Conservation (phyloP, 2,113 vertebrate species). For the Carettochelys insculpta region DNA sequence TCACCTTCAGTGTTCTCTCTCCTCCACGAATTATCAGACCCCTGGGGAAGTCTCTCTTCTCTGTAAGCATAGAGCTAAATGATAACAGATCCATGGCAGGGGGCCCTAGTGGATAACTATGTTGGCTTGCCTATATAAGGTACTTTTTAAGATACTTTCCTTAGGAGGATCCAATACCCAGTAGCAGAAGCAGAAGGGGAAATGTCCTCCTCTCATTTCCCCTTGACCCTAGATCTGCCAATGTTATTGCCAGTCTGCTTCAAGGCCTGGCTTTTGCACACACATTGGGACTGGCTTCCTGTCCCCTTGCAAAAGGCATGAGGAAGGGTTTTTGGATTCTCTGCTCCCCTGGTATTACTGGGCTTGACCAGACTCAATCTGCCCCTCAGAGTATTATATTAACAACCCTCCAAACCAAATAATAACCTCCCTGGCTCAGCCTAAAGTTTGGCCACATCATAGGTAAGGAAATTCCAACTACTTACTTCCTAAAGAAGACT, state of each 20-base stretch:
- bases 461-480: neutral
- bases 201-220: neutral
- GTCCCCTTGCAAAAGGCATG: rapidly evolving
- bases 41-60: neutral
- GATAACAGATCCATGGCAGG: neutral
- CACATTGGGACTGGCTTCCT: neutral
- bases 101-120: neutral
- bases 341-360: neutral
- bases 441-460: neutral
- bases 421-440: neutral
- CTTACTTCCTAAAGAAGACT: neutral
- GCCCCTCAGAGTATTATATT: neutral
- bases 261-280: neutral
- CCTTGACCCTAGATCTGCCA: neutral
- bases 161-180: neutral
- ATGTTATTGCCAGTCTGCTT: neutral
- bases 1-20: neutral
- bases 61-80: too few relatives aligned
- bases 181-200: neutral
- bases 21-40: neutral
- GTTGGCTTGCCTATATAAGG: too few relatives aligned
- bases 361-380: neutral
- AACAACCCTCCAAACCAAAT: neutral
- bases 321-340: neutral
- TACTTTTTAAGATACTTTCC: neutral